These are phyloP conservation scores for Leptura quadrifasciata DNA, from an alignment of 2,888 invertebrate genomes.

Conservation along the genomic window DNA sequence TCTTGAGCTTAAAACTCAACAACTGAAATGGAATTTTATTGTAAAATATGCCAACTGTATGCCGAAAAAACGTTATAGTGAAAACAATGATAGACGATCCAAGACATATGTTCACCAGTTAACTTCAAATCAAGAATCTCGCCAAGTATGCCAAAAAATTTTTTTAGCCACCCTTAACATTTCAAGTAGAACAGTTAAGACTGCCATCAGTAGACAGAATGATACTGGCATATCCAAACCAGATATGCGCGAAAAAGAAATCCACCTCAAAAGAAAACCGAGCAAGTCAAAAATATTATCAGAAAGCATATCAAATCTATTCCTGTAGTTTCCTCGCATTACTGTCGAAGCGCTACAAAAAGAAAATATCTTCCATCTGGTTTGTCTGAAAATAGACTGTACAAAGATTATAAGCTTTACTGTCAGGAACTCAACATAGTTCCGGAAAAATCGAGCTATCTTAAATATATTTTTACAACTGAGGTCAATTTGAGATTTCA, in stretches of 20 bases:
- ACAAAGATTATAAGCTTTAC: conserved; percentile 36
- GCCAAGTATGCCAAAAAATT: conserved; percentile 17
- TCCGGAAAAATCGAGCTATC: conserved; percentile 41
- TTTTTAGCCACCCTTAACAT: conserved; percentile 11
- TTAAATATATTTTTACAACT: conserved; percentile 36
- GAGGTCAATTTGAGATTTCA: conserved; percentile 43
- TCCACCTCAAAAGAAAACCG: conserved; percentile 25
- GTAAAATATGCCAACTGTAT: too few species aligned
- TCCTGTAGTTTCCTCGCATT: conserved; percentile 38
- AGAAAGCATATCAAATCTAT: conserved; percentile 45
- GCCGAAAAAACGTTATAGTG: too few species aligned
- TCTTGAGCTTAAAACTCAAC: too few species aligned
- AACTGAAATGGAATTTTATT: too few species aligned
- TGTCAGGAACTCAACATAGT: conserved; percentile 28
- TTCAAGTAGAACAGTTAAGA: conserved; percentile 19
- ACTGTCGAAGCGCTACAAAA: conserved; percentile 32
- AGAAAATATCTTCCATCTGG: conserved; percentile 18
- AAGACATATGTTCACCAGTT: background rate
- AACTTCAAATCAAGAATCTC: background rate
- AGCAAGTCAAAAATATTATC: conserved; percentile 20
- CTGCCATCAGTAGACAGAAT: conserved; percentile 8
- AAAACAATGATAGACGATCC: too few species aligned
- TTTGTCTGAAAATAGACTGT: conserved; percentile 41
- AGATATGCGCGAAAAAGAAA: too few species aligned
- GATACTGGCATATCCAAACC: too few species aligned